Conservation (phyloP, 2,113 vertebrate genomes). For the Eretmochelys imbricata region DNA sequence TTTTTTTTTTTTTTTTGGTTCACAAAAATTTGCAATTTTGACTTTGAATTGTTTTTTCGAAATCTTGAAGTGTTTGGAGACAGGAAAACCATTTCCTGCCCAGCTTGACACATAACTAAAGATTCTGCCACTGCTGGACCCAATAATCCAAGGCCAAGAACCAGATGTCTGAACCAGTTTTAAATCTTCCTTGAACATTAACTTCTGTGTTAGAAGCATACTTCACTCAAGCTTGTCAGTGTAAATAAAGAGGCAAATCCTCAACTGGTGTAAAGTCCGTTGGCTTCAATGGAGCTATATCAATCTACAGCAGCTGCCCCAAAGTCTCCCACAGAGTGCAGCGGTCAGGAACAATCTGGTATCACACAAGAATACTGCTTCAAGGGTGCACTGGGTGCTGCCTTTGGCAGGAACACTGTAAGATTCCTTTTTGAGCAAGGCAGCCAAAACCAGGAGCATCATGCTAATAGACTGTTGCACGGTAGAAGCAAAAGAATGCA, state of each 20-base stretch:
- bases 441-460: rapidly evolving
- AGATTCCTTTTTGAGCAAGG: background rate
- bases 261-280: rapidly evolving
- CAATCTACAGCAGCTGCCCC: background rate
- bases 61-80: background rate
- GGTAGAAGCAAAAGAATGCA: rapidly evolving
- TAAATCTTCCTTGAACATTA: background rate
- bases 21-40: background rate
- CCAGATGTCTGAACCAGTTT: rapidly evolving
- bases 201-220: background rate
- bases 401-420: rapidly evolving
- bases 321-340: background rate
- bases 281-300: rapidly evolving
- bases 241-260: background rate
- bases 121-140: background rate
- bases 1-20: background rate
- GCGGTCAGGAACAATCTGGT: background rate
- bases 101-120: too few species aligned
- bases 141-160: background rate
- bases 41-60: background rate
- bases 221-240: background rate
- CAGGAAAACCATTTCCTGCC: background rate
- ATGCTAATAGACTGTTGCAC: rapidly evolving
- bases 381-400: background rate
- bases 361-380: background rate